Evolutionary conservation across 2,888 invertebrate genomes (phyloP), one percentile per base, ranked within the genome.

Genomic region (Aleiodes leptofemur): DNA sequence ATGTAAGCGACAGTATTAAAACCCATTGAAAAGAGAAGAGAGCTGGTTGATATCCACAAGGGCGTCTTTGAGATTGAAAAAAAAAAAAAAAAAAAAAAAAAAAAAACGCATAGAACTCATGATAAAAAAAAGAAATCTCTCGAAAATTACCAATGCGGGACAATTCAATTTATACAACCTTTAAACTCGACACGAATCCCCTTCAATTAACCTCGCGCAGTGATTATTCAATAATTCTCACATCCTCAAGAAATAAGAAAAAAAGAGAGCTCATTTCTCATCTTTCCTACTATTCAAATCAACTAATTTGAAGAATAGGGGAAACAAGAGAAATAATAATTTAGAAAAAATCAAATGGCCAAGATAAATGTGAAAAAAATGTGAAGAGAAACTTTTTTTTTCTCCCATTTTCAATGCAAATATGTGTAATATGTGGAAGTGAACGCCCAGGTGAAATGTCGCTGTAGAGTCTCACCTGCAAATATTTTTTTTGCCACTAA

Each of bases 401-500:
- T 43, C 8, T 38, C 38, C 11, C 11, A 9, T 13, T 31, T 66
- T 31, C 48, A 43, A 43, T 68, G 68, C 61, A 50, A 31, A 69
- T 31, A 13, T 7, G 43, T 50, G 48, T 59, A 55, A 72, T 72
- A 43, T 66, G 56, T 61, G 71, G 51, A 73, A 68, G 72, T 66
- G 64, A 73, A 77, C 70, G 74, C 72, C 68, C 72, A 73, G 71
- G 74, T 72, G 61, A 69, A 76, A 55, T 69, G 71, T 74, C 61
- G 38, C 29, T 43, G 23, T 38, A 14, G 55, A 53, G n/a, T 53
- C 51, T 68, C 68, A 68, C 68, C 53, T 51, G 53, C 29, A 68
- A 68, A 50, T 38, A 38, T 38, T 38, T 38, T 38, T 38, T 38
- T 38, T 23, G 23, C 38, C 38, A 38, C 8, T 5, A 38, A 38